phyloP scores from a whole-genome alignment of 2,113 vertebrate genomes.

The Nettapus auritus region DNA sequence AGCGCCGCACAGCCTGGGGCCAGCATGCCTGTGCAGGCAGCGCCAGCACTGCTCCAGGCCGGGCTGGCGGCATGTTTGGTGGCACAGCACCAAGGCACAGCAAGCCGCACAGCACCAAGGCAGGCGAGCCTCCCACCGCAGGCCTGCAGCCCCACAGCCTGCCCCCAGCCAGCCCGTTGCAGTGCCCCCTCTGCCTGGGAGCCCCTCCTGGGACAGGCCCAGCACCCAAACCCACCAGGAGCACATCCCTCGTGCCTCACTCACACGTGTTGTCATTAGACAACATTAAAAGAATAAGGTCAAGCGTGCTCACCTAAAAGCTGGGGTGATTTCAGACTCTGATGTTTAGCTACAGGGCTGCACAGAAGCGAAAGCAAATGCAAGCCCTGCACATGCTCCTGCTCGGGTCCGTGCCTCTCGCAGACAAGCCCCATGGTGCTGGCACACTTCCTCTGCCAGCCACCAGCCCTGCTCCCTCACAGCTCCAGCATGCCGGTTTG shows the following conservation, averaged over 20 bases:
- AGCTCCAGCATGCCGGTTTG: accelerated
- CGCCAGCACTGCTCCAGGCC: neutral
- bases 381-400: accelerated
- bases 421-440: neutral
- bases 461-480: accelerated
- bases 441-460: accelerated
- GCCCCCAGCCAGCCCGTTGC: neutral
- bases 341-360: neutral
- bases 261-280: accelerated
- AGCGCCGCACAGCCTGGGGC: neutral
- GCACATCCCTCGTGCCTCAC: accelerated
- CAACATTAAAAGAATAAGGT: neutral
- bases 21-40: accelerated
- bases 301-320: neutral
- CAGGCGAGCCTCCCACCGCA: neutral
- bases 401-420: accelerated
- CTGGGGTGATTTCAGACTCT: neutral
- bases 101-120: neutral
- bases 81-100: accelerated
- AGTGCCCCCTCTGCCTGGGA: neutral
- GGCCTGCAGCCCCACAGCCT: neutral
- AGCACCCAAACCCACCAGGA: neutral
- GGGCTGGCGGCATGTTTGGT: accelerated
- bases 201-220: neutral
- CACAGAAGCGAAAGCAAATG: neutral